Evolutionary conservation across 2,113 vertebrate species (phyloP).

Genomic region (Engraulis encrasicolus): DNA sequence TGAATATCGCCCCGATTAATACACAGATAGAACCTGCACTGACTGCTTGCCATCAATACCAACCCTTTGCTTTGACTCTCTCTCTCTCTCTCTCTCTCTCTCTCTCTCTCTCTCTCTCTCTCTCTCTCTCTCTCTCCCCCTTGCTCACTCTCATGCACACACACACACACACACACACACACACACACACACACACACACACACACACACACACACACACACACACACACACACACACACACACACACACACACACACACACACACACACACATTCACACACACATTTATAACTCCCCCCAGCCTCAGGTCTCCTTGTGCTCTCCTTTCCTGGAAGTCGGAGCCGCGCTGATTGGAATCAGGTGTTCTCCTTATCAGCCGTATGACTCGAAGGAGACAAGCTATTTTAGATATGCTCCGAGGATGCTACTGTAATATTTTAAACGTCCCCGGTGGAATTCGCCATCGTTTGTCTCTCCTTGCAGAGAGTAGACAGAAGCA

Average conservation of each 20-base stretch:
- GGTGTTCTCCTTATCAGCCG: conserved; percentile 3
- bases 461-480: not conserved
- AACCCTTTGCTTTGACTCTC: too few species aligned
- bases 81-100: too few species aligned
- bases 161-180: too few species aligned
- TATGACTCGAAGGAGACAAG: not conserved
- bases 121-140: too few species aligned
- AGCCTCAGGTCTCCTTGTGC: not conserved
- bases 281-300: too few species aligned
- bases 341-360: not conserved
- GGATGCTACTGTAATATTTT: conserved; percentile 10
- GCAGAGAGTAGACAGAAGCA: not conserved
- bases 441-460: not conserved
- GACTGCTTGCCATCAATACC: conserved; percentile 13
- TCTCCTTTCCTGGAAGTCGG: not conserved
- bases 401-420: conserved; percentile 18
- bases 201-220: too few species aligned
- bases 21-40: not conserved
- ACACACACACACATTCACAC: too few species aligned
- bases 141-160: too few species aligned
- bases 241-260: too few species aligned
- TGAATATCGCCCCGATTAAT: conserved; percentile 9
- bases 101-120: too few species aligned
- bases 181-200: too few species aligned
- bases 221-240: too few species aligned